Percentiles rank a stretch among this genome's conserved stretches.
Evolutionary conservation across 2,797 vertebrate species (phyloP).

Genomic region (Phoebastria nigripes): DNA sequence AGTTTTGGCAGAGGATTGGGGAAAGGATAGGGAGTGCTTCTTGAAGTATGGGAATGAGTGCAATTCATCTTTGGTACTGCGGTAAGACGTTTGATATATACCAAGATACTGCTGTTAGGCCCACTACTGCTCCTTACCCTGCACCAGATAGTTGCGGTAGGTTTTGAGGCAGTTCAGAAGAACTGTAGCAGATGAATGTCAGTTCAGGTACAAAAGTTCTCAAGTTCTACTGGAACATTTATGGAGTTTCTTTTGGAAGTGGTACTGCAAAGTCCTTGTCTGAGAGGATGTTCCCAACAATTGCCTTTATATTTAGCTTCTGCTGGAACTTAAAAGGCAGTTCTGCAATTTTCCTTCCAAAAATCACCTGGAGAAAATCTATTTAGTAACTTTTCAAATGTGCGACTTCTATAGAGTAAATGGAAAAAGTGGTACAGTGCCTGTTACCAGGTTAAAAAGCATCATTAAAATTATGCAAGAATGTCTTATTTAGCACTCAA

Average conservation of each 20-base stretch:
- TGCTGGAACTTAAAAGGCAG: background rate
- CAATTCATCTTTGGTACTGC: background rate
- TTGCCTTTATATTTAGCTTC: background rate
- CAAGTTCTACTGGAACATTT: background rate
- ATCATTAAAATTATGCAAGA: background rate
- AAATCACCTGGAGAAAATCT: background rate
- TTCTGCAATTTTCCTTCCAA: background rate
- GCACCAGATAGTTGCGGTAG: rapidly evolving
- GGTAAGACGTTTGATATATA: rapidly evolving
- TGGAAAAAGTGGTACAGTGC: background rate
- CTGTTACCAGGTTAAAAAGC: background rate
- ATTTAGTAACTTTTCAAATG: background rate
- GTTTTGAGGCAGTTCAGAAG: background rate
- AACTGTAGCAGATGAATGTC: background rate
- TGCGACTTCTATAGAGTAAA: background rate
- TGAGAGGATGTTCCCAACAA: background rate
- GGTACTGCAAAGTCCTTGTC: background rate
- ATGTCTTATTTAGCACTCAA: background rate
- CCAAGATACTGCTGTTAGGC: background rate
- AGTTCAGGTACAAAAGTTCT: background rate
- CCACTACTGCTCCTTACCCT: background rate
- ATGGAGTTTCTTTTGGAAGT: background rate
- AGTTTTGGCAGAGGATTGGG: background rate
- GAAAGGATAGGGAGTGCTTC: background rate
- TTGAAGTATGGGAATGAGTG: rapidly evolving